These are phyloP conservation scores for Microcebus murinus DNA, from an alignment of 2,113 vertebrate genomes.

Conservation along the genomic window DNA sequence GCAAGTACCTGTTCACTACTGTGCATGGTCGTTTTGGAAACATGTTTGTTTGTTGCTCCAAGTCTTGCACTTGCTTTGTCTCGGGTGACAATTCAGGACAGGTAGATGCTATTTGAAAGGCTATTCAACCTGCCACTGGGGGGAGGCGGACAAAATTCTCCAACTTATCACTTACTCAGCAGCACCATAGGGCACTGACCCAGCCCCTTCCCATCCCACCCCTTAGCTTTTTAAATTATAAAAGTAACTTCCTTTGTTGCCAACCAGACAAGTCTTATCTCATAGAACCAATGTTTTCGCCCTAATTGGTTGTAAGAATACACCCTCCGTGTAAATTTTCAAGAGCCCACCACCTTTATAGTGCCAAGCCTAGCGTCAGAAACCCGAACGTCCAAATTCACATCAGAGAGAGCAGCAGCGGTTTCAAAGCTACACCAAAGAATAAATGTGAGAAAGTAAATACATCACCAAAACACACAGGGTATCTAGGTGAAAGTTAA, in stretches of 20 bases:
- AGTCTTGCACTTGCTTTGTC: neutral
- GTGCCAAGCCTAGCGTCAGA: neutral
- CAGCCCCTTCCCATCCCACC: neutral
- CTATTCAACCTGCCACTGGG: neutral
- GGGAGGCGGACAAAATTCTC: neutral
- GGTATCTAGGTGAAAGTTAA: neutral
- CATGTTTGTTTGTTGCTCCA: neutral
- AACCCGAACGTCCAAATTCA: neutral
- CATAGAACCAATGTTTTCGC: neutral
- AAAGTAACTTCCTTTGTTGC: neutral
- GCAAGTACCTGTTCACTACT: neutral
- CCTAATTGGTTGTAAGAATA: neutral
- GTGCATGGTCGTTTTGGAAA: neutral
- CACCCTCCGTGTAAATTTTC: neutral
- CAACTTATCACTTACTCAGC: neutral
- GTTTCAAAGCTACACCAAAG: conserved; percentile 26
- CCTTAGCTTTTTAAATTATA: neutral
- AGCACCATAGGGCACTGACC: neutral
- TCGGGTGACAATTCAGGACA: neutral
- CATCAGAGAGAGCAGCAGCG: neutral
- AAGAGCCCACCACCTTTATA: neutral
- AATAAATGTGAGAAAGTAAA: neutral
- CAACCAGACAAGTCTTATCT: neutral
- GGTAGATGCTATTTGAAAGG: neutral
- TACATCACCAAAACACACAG: neutral